These are phyloP conservation scores for Clarias magur DNA, from an alignment of 2,113 vertebrate species.

Conservation along the genomic window DNA sequence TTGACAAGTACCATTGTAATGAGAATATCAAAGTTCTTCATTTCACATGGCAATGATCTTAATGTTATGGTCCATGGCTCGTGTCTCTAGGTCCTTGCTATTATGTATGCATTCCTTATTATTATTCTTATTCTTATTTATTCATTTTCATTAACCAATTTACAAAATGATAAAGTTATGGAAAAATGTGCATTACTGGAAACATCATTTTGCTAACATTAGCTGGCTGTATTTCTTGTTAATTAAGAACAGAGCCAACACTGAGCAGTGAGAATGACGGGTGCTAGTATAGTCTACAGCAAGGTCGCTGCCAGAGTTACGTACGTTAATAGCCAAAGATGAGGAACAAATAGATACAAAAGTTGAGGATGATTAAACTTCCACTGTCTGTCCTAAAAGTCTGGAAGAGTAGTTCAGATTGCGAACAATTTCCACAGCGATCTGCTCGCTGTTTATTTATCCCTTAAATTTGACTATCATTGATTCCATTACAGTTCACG, in stretches of 20 bases:
- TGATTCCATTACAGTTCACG: background rate
- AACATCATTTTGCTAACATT: background rate
- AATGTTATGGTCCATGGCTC: too few relatives aligned
- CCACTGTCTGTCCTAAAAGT: background rate
- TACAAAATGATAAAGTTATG: too few relatives aligned
- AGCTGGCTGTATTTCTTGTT: background rate
- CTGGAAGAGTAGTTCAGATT: background rate
- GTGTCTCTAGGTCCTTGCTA: too few relatives aligned
- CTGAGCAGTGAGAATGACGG: background rate
- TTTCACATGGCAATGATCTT: too few relatives aligned
- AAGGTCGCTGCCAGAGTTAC: background rate
- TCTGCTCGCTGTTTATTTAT: background rate
- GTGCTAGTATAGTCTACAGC: background rate
- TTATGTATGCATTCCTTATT: too few relatives aligned
- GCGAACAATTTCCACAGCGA: background rate
- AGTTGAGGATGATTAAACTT: background rate
- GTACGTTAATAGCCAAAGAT: background rate
- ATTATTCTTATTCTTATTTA: too few relatives aligned
- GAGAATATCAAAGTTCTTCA: too few relatives aligned
- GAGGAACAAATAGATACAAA: background rate
- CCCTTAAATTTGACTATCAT: background rate
- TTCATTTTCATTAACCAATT: background rate
- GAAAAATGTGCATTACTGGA: background rate
- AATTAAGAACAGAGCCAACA: background rate
- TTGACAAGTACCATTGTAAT: too few relatives aligned